Evolutionary conservation across 2,797 vertebrate genomes (phyloP), one percentile per base, ranked within the genome.

Genomic region (Hozukius guyotensis): DNA sequence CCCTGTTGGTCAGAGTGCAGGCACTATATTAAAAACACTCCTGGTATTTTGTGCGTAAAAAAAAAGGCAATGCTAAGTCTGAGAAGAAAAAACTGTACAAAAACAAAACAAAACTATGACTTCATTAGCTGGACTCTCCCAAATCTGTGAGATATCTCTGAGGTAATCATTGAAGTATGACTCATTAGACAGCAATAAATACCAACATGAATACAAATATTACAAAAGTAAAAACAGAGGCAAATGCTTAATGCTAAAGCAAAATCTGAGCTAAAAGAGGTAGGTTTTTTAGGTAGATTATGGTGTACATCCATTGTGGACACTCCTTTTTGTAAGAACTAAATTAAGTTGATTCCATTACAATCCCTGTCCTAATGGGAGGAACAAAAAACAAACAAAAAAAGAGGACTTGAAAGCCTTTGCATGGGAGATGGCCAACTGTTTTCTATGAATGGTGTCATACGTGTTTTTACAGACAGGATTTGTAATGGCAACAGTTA

Each of bases 121-220:
- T 94, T 95, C 93, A 94, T 95, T 95, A 95, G 91, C 94, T 95
- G 92, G 93, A 95, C 91, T 93, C 94, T 94, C 93, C 93, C 94
- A 95, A 91, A 92, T 93, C 84, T 94, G 92, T 92, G 93, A 95
- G 94, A 94, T 92, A 94, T 95, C 94, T 93, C 89, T 94, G 94
- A 95, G 94, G 94, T 95, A 95, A 95, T 95, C 92, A 94, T 93
- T 93, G 90, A 94, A 94, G 89, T 95, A 94, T 95, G 94, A 95
- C 93, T 94, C 93, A 96, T 95, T 95, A 95, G 92, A 95, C 93
- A 93, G 93, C 94, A 96, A 96, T 96, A 96, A 96, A 96, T 96
- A 96, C 92, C 94, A 94, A 96, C 94, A 96, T 91, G 95, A 94
- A 96, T 95, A 95, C 94, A 95, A 95, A 95, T 93, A 94, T 95